Percentiles rank a stretch among this genome's conserved stretches.
Evolutionary conservation across 2,797 vertebrate genomes (phyloP).

Genomic region (Sebastes aleutianus): DNA sequence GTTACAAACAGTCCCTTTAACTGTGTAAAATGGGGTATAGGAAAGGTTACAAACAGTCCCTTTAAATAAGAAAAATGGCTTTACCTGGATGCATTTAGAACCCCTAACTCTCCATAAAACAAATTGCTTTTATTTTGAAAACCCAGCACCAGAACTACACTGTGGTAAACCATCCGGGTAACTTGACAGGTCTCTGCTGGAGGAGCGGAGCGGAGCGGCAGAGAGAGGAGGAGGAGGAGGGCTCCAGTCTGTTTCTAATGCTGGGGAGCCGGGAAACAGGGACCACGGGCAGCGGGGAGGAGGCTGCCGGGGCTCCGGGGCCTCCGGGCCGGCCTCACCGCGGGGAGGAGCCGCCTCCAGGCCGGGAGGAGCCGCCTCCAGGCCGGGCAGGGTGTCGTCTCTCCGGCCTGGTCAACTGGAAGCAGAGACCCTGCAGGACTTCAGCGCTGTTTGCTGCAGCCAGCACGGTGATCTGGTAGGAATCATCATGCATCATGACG

Average conservation of each 20-base stretch:
- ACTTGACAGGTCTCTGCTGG: background rate
- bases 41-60: too few species aligned
- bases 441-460: conserved; percentile 83
- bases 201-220: conserved; percentile 25
- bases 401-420: conserved; percentile 83
- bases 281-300: conserved; percentile 28
- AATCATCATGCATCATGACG: conserved; percentile 62
- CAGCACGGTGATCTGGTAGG: conserved; percentile 91
- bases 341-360: background rate
- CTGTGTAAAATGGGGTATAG: too few species aligned
- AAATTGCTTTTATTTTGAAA: conserved; percentile 35
- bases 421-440: conserved; percentile 82
- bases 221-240: background rate
- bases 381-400: conserved; percentile 46
- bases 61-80: too few species aligned
- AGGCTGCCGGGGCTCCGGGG: conserved; percentile 17
- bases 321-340: background rate
- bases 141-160: background rate
- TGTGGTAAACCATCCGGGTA: fast-evolving
- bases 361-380: conserved; percentile 4
- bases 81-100: background rate
- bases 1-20: too few species aligned
- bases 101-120: background rate
- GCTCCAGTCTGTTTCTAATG: conserved; percentile 47
- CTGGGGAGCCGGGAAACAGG: conserved; percentile 60